phyloP scores from a whole-genome alignment of 2,797 vertebrate genomes.

The Garrulus glandarius region DNA sequence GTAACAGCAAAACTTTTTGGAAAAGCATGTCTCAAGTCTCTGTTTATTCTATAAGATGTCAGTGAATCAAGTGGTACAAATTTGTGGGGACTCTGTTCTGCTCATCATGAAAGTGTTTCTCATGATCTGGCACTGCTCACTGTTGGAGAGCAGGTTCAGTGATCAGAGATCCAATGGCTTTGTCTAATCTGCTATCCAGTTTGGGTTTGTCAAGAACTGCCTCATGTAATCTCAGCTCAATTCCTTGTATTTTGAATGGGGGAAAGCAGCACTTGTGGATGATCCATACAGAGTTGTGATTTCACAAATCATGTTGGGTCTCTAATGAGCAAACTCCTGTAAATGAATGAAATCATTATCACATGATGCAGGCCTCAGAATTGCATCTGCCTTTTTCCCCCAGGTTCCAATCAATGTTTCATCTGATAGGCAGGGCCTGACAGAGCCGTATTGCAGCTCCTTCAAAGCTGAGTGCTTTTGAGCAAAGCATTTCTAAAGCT shows the following conservation, averaged over 20 bases:
- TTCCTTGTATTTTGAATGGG: not conserved
- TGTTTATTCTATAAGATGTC: not conserved
- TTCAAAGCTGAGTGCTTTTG: not conserved
- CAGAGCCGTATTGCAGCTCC: not conserved
- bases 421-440: not conserved
- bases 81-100: not conserved
- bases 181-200: not conserved
- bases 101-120: not conserved
- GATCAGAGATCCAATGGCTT: not conserved
- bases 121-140: not conserved
- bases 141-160: not conserved
- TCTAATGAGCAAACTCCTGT: not conserved
- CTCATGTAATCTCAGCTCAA: not conserved
- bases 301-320: not conserved
- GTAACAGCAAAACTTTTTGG: not conserved
- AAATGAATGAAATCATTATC: not conserved
- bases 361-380: not conserved
- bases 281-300: fast-evolving
- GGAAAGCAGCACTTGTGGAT: not conserved
- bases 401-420: not conserved
- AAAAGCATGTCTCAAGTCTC: not conserved
- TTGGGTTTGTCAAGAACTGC: not conserved
- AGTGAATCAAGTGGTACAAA: not conserved
- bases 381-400: not conserved
- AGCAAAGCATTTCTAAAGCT: not conserved